Evolutionary conservation across 2,888 invertebrate genomes (phyloP), one percentile per base, ranked within the genome.

Genomic region (Tuberolachnus salignus): DNA sequence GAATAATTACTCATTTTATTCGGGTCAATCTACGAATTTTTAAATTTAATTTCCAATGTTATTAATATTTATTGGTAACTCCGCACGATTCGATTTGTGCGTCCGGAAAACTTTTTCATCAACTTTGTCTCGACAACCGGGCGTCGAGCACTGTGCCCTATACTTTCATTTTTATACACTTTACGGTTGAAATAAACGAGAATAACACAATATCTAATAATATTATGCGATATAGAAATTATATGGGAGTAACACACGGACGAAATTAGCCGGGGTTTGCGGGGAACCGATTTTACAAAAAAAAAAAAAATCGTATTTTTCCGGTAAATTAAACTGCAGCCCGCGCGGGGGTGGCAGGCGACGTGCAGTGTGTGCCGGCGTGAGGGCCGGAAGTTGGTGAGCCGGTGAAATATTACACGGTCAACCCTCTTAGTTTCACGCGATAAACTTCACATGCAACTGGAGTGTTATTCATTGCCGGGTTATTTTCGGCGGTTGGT

Each of bases 371-470:
- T 53, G 34, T 8, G 70, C 23, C 26, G 1, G 69, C 13, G 55
- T 26, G 64, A 26, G 19, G 49, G 51, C 69, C 69, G 78, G 78
- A 78, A 78, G 78, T 78, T 44, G 75, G 75, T 49, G 75, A 78
- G 67, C 57, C 78, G 67, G 69, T 78, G 78, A 78, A 78, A 78
- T 78, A 78, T 78, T 78, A 78, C 78, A 78, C 78, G 78, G 78
- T 78, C 78, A 69, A 78, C 78, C 78, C 78, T 78, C 78, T 78
- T 78, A 78, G 78, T 78, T 78, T 78, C 78, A 69, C 78, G 69
- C 78, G 67, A 78, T 78, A 78, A 78, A 78, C 78, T 78, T 69
- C 78, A 69, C 78, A 59, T 49, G 78, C 78, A 23, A 78, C 59
- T 69, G 23, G 49, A 69, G 78, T 69, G 69, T 78, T 61, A 67